phyloP scores from a whole-genome alignment of 2,113 vertebrate species.

The Pithys albifrons region DNA sequence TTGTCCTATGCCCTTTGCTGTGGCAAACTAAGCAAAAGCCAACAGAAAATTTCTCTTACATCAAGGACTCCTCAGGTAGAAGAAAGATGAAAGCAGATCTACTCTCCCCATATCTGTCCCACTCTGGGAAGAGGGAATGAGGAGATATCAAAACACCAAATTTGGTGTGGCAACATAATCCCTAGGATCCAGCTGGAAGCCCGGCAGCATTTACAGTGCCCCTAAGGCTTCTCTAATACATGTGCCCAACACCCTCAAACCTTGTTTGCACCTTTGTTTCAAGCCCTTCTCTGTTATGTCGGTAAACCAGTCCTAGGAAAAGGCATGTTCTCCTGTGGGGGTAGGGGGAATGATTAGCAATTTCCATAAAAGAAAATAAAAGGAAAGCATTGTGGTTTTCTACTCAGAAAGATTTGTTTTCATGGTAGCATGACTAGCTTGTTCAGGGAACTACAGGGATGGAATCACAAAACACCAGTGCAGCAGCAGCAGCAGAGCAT shows the following conservation, averaged over 20 bases:
- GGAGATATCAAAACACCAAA: not conserved
- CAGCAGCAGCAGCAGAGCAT: not conserved
- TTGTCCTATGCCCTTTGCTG: not conserved
- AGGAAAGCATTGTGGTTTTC: not conserved
- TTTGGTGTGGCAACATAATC: not conserved
- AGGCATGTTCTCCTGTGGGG: rapidly evolving
- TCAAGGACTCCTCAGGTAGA: not conserved
- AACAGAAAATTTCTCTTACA: not conserved
- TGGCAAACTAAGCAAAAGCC: not conserved
- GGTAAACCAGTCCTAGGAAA: not conserved
- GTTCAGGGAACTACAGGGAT: not conserved
- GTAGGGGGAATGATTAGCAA: not conserved
- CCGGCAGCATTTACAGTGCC: not conserved
- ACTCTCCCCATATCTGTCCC: not conserved
- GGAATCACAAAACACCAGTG: not conserved
- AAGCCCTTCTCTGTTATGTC: not conserved
- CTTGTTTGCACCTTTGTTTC: not conserved
- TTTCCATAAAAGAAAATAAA: not conserved
- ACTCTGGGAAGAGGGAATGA: not conserved
- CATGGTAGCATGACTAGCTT: not conserved
- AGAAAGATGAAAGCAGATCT: not conserved
- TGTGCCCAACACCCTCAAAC: not conserved
- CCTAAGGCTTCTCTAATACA: not conserved
- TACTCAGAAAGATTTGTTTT: not conserved
- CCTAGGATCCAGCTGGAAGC: not conserved